Conservation (phyloP, 2,888 invertebrate genomes). For the Drosophila helvetica region DNA sequence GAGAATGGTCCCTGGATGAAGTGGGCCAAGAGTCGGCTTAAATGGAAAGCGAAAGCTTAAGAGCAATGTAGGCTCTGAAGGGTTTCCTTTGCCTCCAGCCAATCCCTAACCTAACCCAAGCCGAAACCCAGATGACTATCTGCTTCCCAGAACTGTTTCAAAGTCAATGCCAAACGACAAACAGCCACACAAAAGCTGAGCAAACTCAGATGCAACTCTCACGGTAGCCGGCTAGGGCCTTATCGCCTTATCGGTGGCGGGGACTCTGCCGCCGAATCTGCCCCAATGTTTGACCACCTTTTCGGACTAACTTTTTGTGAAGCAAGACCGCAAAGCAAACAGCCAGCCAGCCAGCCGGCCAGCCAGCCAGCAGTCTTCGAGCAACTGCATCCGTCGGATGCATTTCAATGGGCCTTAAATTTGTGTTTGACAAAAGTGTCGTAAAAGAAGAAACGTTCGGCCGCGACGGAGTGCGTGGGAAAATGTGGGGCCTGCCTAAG, state of each 20-base stretch:
- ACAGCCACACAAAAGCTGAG: constrained; percentile 56
- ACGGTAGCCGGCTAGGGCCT: constrained; percentile 60
- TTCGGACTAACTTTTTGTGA: constrained; percentile 46
- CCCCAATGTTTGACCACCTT: constrained; percentile 62
- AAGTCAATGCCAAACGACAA: constrained; percentile 13
- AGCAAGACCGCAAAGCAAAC: constrained; percentile 46
- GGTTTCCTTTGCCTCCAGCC: constrained; percentile 24
- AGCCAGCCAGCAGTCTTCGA: neutral
- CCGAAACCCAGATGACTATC: constrained; percentile 36
- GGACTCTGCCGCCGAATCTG: neutral
- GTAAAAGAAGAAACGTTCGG: constrained; percentile 46
- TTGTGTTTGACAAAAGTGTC: constrained; percentile 55
- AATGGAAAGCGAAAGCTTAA: constrained; percentile 59
- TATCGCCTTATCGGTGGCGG: constrained; percentile 63
- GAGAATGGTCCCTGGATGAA: constrained; percentile 54
- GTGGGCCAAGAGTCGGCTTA: constrained; percentile 49
- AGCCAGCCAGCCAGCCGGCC: constrained; percentile 24
- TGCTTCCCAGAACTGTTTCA: constrained; percentile 27
- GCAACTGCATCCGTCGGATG: constrained; percentile 60
- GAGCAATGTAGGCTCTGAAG: constrained; percentile 23
- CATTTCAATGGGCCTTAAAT: constrained; percentile 56
- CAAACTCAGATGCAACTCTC: constrained; percentile 64
- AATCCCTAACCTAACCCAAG: constrained; percentile 36
- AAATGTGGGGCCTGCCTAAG: constrained; percentile 63
- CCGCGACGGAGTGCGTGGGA: constrained; percentile 56